Evolutionary conservation across 1,140 invertebrate genomes (phyloP), one percentile per base, ranked within the genome.

Genomic region (Calosoma granatense): DNA sequence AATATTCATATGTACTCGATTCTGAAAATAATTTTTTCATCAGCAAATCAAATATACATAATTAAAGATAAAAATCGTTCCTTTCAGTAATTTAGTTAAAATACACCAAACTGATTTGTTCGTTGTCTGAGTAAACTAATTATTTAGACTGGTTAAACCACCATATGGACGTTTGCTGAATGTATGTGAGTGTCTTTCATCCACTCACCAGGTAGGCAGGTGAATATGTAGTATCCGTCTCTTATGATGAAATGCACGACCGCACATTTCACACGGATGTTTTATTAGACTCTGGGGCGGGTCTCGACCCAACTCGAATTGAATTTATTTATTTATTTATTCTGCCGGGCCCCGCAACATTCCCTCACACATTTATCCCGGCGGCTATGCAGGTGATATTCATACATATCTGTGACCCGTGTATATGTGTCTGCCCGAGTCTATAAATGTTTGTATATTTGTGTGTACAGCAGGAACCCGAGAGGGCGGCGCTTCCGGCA

Each of bases 381-480:
- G n/a, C n/a, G n/a, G n/a, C n/a, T n/a, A n/a, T n/a, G n/a, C n/a
- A n/a, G n/a, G n/a, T n/a, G n/a, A 36, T 36, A 36, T 36, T 9
- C n/a, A 36, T 36, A 36, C n/a, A 36, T 36, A 36, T 36, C 6
- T 36, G n/a, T 36, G n/a, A 36, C 26, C 6, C n/a, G 26, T 36
- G n/a, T 36, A 36, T 36, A 36, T 36, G n/a, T 36, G 26, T 36
- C 6, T 36, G n/a, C n/a, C 6, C n/a, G n/a, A 9, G n/a, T 36
- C 6, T 36, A 36, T 36, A 36, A 9, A 36, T 36, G n/a, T 36
- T 9, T 36, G n/a, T 36, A 36, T 36, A 36, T 36, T 9, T 36
- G n/a, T 36, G 70, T 69, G 67, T 63, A 55, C 77, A 88, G 85
- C 84, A 67, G 85, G 84, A 51, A 80, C 84, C 57, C 76, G 84